Percentiles rank a stretch among this genome's conserved stretches.
Evolutionary conservation across 2,888 invertebrate genomes (phyloP).

Genomic region (Heteropelma amictum): DNA sequence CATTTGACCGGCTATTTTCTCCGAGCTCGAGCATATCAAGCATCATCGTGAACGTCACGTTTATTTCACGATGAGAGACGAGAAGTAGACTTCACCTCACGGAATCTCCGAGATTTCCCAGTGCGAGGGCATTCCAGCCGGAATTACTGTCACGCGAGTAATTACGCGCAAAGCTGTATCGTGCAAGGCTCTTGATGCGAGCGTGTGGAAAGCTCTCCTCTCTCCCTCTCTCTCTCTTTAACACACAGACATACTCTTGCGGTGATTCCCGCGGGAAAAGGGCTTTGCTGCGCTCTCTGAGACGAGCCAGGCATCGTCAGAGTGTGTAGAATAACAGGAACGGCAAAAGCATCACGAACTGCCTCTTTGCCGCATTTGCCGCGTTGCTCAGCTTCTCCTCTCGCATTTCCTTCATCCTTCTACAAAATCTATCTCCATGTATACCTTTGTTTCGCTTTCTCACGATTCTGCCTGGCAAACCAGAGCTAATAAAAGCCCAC

Average conservation of each 20-base stretch:
- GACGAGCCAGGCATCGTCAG: conserved; percentile 19
- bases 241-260: background rate
- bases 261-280: conserved; percentile 39
- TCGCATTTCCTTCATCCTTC: conserved; percentile 45
- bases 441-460: conserved; percentile 54
- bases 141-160: conserved; percentile 77
- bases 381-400: conserved; percentile 54
- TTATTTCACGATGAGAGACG: conserved; percentile 23
- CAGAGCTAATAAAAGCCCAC: conserved; percentile 78
- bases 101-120: conserved; percentile 58
- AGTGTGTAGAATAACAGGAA: conserved; percentile 46
- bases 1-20: background rate
- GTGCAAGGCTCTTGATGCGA: conserved; percentile 32
- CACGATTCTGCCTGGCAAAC: conserved; percentile 65
- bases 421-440: conserved; percentile 28
- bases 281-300: conserved; percentile 31
- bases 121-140: conserved; percentile 68
- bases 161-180: conserved; percentile 67
- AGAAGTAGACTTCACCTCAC: conserved; percentile 36
- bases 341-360: conserved; percentile 48
- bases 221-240: background rate
- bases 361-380: conserved; percentile 51
- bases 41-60: conserved; percentile 30
- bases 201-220: conserved; percentile 47
- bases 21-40: background rate